Conservation (phyloP, 2,797 vertebrate genomes). For the Catharus ustulatus region DNA sequence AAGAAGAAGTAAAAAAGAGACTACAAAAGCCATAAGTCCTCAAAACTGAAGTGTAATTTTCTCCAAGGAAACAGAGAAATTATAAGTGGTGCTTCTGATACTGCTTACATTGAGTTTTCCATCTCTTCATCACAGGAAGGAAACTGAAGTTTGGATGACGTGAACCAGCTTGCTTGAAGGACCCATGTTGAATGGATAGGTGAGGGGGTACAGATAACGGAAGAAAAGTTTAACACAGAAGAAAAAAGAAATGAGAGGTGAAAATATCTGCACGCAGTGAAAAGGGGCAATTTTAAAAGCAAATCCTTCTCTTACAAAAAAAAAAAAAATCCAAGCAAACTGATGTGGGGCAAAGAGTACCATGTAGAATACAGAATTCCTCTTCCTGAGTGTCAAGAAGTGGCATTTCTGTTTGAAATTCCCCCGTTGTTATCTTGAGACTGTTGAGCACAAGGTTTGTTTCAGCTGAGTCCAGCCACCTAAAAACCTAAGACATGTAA, state of each 20-base stretch:
- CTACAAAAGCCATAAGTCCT: neutral
- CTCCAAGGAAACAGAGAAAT: neutral
- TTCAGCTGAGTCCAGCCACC: neutral
- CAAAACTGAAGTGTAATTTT: neutral
- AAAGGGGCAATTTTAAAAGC: neutral
- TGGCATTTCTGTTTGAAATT: neutral
- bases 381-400: neutral
- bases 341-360: neutral
- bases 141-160: neutral
- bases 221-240: neutral
- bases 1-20: neutral
- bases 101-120: neutral
- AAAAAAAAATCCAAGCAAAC: neutral
- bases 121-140: neutral
- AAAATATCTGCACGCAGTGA: neutral
- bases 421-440: neutral
- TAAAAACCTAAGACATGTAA: neutral
- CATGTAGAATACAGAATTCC: neutral
- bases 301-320: neutral
- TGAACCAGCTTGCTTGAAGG: neutral
- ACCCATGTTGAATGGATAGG: neutral
- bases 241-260: neutral
- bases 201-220: neutral
- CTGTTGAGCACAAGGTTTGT: neutral
- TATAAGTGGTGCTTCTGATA: neutral